Conservation (phyloP, 2,888 invertebrate genomes). For the Erebia ligea region DNA sequence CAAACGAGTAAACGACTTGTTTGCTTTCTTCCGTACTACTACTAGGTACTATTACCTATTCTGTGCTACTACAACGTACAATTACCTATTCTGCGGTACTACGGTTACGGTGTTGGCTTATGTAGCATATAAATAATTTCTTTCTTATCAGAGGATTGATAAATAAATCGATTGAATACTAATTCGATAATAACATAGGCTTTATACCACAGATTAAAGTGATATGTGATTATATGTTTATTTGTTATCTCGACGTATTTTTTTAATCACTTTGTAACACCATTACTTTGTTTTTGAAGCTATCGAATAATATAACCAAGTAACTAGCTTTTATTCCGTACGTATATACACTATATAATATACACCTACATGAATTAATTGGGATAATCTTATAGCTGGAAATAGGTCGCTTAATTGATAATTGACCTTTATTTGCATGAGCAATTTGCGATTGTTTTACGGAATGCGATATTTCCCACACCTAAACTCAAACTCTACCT, state of each 20-base stretch:
- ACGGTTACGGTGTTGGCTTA: constrained; percentile 29
- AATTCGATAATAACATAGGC: not conserved
- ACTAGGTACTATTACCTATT: too few relatives aligned
- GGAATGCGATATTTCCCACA: not conserved
- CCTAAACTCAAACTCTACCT: constrained; percentile 1
- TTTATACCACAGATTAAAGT: too few relatives aligned
- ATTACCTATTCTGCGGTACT: constrained; percentile 45
- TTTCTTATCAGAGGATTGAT: not conserved
- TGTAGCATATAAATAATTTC: constrained; percentile 1
- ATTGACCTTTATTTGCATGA: not conserved
- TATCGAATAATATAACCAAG: too few relatives aligned
- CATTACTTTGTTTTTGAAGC: too few relatives aligned
- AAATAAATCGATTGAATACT: not conserved
- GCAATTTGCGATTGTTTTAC: not conserved
- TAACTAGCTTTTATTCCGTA: too few relatives aligned
- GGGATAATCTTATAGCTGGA: too few relatives aligned
- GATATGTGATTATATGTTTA: too few relatives aligned
- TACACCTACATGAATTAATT: too few relatives aligned
- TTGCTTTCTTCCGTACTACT: constrained; percentile 49
- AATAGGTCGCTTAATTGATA: not conserved
- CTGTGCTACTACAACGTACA: too few relatives aligned
- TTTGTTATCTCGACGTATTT: too few relatives aligned
- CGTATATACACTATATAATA: too few relatives aligned
- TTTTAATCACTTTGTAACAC: too few relatives aligned
- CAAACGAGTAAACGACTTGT: constrained; percentile 60